A percentile compares a stretch with the other conserved stretches of the same genome.
Conservation (phyloP, 2,113 vertebrate genomes). For the Scomber scombrus region DNA sequence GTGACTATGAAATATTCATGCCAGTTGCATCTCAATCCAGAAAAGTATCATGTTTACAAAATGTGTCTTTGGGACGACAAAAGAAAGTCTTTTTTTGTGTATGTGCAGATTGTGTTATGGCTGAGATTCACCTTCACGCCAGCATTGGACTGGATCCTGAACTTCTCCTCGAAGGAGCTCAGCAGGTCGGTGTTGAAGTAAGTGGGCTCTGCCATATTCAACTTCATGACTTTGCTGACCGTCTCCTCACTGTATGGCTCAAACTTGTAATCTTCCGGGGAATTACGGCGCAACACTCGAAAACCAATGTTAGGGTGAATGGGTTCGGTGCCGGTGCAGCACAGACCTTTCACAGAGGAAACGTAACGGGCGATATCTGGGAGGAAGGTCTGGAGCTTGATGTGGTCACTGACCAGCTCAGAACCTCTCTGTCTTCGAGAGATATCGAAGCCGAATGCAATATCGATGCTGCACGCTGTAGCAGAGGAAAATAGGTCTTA, state of each 20-base stretch:
- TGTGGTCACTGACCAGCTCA: slow-evolving; percentile 71
- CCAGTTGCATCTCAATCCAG: no score
- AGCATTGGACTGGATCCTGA: slow-evolving; percentile 52
- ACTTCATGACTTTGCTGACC: slow-evolving; percentile 83
- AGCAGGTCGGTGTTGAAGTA: slow-evolving; percentile 85
- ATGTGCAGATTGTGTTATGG: background rate
- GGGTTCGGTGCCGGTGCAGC: slow-evolving; percentile 66
- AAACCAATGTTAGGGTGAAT: slow-evolving; percentile 78
- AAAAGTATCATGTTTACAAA: no score
- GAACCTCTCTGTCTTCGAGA: slow-evolving; percentile 54
- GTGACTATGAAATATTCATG: no score
- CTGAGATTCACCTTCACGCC: slow-evolving; percentile 78
- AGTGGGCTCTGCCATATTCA: slow-evolving; percentile 62
- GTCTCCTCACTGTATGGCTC: slow-evolving; percentile 75
- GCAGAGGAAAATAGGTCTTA: background rate
- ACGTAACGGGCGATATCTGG: slow-evolving; percentile 80
- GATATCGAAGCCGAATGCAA: slow-evolving; percentile 90
- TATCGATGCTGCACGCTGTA: slow-evolving; percentile 86
- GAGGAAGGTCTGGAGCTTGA: slow-evolving; percentile 76
- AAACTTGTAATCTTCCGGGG: slow-evolving; percentile 84
- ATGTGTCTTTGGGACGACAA: background rate
- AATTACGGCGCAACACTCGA: slow-evolving; percentile 66
- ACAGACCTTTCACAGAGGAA: slow-evolving; percentile 75
- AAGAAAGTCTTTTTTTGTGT: background rate
- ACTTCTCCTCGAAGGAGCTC: slow-evolving; percentile 81